Conservation (phyloP, 2,888 invertebrate species). For the Xanthorhoe spadicearia region DNA sequence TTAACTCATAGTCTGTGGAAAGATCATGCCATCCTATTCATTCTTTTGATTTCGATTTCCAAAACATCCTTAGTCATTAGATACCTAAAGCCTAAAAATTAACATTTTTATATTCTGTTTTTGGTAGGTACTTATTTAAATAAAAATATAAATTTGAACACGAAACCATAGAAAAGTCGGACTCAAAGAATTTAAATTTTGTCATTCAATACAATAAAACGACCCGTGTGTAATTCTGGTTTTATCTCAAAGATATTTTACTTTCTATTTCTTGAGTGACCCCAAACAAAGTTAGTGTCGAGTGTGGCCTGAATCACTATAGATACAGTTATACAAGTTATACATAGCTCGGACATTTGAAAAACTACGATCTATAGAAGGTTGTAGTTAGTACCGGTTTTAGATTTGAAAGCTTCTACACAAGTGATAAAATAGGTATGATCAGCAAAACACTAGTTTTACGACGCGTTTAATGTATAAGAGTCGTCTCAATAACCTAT, state of each 20-base stretch:
- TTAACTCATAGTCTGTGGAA: neutral
- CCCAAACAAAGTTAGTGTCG: conserved; percentile 9
- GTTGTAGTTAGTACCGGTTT: conserved; percentile 8
- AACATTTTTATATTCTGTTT: too few species aligned
- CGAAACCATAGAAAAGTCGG: neutral
- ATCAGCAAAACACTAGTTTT: neutral
- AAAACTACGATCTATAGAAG: conserved; percentile 5
- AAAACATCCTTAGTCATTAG: neutral
- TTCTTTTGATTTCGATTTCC: neutral
- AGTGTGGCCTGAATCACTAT: conserved; percentile 21
- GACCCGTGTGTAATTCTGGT: neutral
- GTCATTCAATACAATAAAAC: conserved; percentile 3
- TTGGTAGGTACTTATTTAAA: too few species aligned
- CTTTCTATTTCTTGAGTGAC: conserved; percentile 22
- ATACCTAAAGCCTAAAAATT: too few species aligned
- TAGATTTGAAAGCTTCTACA: conserved; percentile 8
- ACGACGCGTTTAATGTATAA: too few species aligned
- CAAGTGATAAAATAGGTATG: neutral
- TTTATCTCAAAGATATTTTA: conserved; percentile 6
- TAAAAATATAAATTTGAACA: too few species aligned
- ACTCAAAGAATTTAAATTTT: neutral
- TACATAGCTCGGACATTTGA: neutral
- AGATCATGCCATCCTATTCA: neutral
- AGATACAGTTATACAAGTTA: conserved; percentile 10
- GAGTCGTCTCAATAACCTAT: too few species aligned